phyloP scores from a whole-genome alignment of 2,113 vertebrate genomes.

The Coturnix japonica region DNA sequence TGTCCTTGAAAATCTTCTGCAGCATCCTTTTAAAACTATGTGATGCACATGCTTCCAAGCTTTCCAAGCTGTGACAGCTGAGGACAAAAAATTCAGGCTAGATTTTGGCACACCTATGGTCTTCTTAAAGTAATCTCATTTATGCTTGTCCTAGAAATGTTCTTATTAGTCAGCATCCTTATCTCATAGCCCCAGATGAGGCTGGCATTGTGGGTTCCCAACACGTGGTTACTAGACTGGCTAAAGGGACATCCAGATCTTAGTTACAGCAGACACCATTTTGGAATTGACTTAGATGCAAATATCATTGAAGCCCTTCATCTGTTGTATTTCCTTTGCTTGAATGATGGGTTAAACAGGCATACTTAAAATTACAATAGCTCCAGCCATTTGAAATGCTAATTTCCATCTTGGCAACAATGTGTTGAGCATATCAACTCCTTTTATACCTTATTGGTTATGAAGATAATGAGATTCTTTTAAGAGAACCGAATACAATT shows the following conservation, averaged over 20 bases:
- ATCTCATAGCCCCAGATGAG: slow-evolving; percentile 71
- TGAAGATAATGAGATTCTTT: slow-evolving; percentile 51
- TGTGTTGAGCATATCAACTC: slow-evolving; percentile 45
- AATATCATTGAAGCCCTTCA: slow-evolving; percentile 57
- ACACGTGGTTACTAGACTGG: slow-evolving; percentile 23
- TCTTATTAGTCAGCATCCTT: slow-evolving; percentile 70
- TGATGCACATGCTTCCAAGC: slow-evolving; percentile 42
- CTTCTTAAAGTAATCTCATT: slow-evolving; percentile 73
- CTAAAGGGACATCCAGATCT: slow-evolving; percentile 64
- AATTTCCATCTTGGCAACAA: slow-evolving; percentile 65
- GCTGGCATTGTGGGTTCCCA: slow-evolving; percentile 61
- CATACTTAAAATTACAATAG: slow-evolving; percentile 67
- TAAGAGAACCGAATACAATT: slow-evolving; percentile 39
- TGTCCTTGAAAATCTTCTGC: slow-evolving; percentile 69
- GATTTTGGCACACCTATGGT: slow-evolving; percentile 69
- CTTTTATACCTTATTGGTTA: slow-evolving; percentile 51
- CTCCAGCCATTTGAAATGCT: slow-evolving; percentile 68
- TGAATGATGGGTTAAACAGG: slow-evolving; percentile 59
- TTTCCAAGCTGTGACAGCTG: slow-evolving; percentile 40
- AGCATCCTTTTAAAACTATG: not conserved
- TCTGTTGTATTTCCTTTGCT: slow-evolving; percentile 66
- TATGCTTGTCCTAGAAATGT: slow-evolving; percentile 65
- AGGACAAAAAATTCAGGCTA: slow-evolving; percentile 58
- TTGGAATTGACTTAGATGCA: slow-evolving; percentile 55
- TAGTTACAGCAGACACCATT: slow-evolving; percentile 67